Conservation (phyloP, 2,113 vertebrate species). For the Gavia stellata region DNA sequence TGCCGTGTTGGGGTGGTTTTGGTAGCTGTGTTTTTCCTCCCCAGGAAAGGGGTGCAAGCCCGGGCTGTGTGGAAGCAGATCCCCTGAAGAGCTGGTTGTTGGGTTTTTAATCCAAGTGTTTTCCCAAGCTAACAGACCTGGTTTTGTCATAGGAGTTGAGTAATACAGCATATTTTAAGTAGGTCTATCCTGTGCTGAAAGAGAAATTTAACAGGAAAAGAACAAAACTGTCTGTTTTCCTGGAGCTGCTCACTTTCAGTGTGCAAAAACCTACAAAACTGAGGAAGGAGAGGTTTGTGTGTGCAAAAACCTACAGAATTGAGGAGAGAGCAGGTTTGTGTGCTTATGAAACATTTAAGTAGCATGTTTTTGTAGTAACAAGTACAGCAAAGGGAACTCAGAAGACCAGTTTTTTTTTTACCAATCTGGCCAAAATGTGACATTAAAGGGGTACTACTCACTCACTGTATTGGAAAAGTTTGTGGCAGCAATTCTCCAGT, state of each 20-base stretch:
- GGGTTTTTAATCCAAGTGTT: background rate
- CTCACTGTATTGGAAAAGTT: background rate
- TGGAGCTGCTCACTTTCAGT: background rate
- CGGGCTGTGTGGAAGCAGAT: accelerated
- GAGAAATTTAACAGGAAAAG: background rate
- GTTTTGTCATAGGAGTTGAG: background rate
- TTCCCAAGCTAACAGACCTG: background rate
- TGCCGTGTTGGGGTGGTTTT: background rate
- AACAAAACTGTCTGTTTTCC: background rate
- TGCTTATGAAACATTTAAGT: background rate
- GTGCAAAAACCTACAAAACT: background rate
- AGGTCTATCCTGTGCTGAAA: background rate
- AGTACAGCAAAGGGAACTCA: background rate
- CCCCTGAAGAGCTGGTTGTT: background rate
- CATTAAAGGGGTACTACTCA: background rate
- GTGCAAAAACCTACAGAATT: background rate
- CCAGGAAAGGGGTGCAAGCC: background rate
- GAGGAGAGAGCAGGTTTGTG: background rate
- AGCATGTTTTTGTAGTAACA: background rate
- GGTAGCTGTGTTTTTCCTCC: background rate
- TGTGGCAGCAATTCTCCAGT: background rate
- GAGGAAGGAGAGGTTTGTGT: no score
- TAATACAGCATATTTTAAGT: background rate
- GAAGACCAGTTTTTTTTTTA: background rate
- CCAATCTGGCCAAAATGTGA: background rate